A percentile compares a stretch with the other conserved stretches of the same genome.
Evolutionary conservation across 2,888 invertebrate genomes (phyloP).

Genomic region (Synergus laeviventris): DNA sequence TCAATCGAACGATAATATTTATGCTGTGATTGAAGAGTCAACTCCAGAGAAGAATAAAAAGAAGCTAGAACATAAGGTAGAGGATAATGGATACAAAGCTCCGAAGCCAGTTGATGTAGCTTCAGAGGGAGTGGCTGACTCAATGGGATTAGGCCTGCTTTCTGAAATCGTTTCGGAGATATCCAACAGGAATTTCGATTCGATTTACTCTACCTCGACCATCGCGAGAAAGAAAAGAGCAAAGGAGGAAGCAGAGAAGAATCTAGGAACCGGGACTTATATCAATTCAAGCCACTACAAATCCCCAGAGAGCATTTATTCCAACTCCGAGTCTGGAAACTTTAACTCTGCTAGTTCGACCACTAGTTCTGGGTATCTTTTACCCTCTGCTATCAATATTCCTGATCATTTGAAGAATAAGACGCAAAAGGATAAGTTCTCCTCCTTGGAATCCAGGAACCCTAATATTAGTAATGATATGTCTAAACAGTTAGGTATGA

Average conservation of each 20-base stretch:
- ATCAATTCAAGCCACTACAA: conserved; percentile 79
- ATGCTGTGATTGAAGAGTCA: conserved; percentile 90
- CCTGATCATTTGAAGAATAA: conserved; percentile 76
- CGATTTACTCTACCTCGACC: conserved; percentile 89
- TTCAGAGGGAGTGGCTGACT: conserved; percentile 76
- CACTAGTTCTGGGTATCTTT: conserved; percentile 85
- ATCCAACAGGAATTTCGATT: conserved; percentile 90
- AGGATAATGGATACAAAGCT: conserved; percentile 73
- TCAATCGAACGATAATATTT: conserved; percentile 85
- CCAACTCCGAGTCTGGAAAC: conserved; percentile 75
- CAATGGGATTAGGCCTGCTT: conserved; percentile 82
- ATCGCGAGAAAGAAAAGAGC: conserved; percentile 78
- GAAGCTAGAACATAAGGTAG: conserved; percentile 67
- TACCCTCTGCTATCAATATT: conserved; percentile 84
- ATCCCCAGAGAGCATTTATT: conserved; percentile 81
- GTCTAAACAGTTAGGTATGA: conserved; percentile 65
- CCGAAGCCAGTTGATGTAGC: conserved; percentile 78
- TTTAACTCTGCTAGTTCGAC: conserved; percentile 81
- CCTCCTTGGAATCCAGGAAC: conserved; percentile 52
- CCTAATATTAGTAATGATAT: conserved; percentile 63
- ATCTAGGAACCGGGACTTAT: conserved; percentile 77
- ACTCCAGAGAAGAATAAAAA: conserved; percentile 76
- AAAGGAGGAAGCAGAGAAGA: conserved; percentile 66
- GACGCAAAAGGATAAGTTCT: conserved; percentile 20
- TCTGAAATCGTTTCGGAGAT: conserved; percentile 93